Evolutionary conservation across 1,140 invertebrate genomes (phyloP).

Genomic region (Drosophila santomea): DNA sequence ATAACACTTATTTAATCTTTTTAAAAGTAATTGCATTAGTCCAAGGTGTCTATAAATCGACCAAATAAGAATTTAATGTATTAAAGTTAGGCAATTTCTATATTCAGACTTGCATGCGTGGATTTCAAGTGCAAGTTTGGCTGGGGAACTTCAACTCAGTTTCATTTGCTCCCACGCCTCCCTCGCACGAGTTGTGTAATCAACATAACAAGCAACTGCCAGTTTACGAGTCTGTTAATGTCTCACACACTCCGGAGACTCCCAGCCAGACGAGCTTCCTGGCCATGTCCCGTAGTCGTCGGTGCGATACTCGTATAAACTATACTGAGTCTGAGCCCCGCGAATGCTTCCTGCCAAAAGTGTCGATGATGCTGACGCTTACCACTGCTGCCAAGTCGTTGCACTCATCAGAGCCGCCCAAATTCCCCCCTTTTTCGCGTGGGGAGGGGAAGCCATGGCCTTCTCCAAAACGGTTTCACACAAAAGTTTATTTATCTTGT

Average conservation of each 20-base stretch:
- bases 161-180: slow-evolving; percentile 34
- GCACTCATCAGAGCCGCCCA: slow-evolving; percentile 67
- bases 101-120: slow-evolving; percentile 10
- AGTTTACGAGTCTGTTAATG: slow-evolving; percentile 82
- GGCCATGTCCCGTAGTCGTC: slow-evolving; percentile 54
- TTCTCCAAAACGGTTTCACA: background rate
- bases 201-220: slow-evolving; percentile 81
- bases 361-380: slow-evolving; percentile 68
- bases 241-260: slow-evolving; percentile 51
- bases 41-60: too few relatives aligned
- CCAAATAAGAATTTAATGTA: background rate
- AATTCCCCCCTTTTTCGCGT: background rate
- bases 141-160: slow-evolving; percentile 51
- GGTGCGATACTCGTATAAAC: slow-evolving; percentile 5
- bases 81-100: background rate
- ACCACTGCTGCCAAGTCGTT: slow-evolving; percentile 67
- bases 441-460: background rate
- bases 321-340: slow-evolving; percentile 60
- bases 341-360: slow-evolving; percentile 74
- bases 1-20: too few relatives aligned
- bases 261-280: slow-evolving; percentile 73
- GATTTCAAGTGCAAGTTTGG: slow-evolving; percentile 48
- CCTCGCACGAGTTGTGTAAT: slow-evolving; percentile 59
- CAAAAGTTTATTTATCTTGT: slow-evolving; percentile 76
- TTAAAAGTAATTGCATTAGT: too few relatives aligned